Evolutionary conservation across 2,113 vertebrate species (phyloP).

Genomic region (Chaenocephalus aceratus): DNA sequence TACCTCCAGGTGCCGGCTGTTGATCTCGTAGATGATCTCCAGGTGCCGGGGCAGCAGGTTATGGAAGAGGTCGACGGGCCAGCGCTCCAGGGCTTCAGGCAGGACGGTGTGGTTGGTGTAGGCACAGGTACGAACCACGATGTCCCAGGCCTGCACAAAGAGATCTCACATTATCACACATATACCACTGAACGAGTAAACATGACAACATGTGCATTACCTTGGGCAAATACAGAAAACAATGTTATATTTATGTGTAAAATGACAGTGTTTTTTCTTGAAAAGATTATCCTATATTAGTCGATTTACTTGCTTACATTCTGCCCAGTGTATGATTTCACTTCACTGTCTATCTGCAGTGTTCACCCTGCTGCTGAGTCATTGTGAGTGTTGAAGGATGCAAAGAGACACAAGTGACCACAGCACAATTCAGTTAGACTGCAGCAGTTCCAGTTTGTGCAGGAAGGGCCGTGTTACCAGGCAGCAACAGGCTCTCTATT

Average conservation of each 20-base stretch:
- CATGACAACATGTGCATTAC: not conserved
- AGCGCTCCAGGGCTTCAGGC: conserved; percentile 93
- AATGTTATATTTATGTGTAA: not conserved
- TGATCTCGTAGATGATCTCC: conserved; percentile 93
- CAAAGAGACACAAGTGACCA: not conserved
- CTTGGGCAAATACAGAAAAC: not conserved
- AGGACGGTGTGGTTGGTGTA: conserved; percentile 96
- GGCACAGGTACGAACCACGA: conserved; percentile 89
- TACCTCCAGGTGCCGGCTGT: conserved; percentile 90
- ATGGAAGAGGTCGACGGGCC: conserved; percentile 90
- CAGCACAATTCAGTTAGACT: not conserved
- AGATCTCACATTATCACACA: not conserved
- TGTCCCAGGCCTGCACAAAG: conserved; percentile 88
- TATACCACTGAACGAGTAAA: not conserved
- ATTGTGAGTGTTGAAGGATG: not conserved
- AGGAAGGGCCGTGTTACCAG: not conserved
- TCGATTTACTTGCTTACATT: not conserved
- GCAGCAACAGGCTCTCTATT: not conserved
- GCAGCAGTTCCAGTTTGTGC: not conserved
- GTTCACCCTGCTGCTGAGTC: not conserved
- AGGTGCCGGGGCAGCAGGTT: conserved; percentile 90
- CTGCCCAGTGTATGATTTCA: not conserved
- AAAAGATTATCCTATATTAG: not conserved
- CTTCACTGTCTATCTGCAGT: not conserved
- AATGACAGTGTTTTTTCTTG: not conserved